Percentiles rank a stretch among this genome's conserved stretches.
Conservation (phyloP, 2,888 invertebrate genomes). For the Zele albiditarsus region DNA sequence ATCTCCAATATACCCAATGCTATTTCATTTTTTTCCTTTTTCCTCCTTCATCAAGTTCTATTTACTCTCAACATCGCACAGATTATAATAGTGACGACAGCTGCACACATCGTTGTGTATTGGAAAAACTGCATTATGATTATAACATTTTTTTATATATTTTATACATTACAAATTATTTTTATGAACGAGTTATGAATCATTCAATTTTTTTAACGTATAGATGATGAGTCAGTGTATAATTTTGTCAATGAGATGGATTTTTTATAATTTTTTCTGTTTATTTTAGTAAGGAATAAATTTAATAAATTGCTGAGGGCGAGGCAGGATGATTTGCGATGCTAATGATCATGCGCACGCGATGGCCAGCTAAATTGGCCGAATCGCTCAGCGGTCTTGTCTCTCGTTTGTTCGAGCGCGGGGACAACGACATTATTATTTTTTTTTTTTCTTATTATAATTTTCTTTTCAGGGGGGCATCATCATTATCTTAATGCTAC, state of each 20-base stretch:
- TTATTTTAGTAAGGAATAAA: constrained; percentile 6
- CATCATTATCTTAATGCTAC: constrained; percentile 25
- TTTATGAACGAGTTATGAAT: not conserved
- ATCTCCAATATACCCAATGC: not conserved
- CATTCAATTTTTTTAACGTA: not conserved
- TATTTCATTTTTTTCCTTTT: not conserved
- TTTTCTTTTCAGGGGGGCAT: constrained; percentile 9
- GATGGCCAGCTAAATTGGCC: constrained; percentile 30
- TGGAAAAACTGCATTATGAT: not conserved
- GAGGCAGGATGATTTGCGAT: constrained; percentile 30
- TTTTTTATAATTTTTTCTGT: constrained; percentile 1
- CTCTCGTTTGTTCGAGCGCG: constrained; percentile 12
- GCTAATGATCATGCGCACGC: constrained; percentile 41
- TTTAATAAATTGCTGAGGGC: constrained; percentile 30
- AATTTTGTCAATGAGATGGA: not conserved
- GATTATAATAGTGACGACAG: constrained; percentile 1
- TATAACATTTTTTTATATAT: not conserved
- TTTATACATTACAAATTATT: not conserved
- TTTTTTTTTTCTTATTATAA: constrained; percentile 16
- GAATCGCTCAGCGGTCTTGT: constrained; percentile 17
- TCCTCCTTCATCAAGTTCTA: not conserved
- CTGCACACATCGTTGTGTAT: not conserved
- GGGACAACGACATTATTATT: constrained; percentile 11
- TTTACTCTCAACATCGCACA: not conserved
- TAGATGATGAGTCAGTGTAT: constrained; percentile 5